A percentile compares a stretch with the other conserved stretches of the same genome.
phyloP scores from a whole-genome alignment of 1,140 invertebrate species.

The Trypoxylus dichotomus region DNA sequence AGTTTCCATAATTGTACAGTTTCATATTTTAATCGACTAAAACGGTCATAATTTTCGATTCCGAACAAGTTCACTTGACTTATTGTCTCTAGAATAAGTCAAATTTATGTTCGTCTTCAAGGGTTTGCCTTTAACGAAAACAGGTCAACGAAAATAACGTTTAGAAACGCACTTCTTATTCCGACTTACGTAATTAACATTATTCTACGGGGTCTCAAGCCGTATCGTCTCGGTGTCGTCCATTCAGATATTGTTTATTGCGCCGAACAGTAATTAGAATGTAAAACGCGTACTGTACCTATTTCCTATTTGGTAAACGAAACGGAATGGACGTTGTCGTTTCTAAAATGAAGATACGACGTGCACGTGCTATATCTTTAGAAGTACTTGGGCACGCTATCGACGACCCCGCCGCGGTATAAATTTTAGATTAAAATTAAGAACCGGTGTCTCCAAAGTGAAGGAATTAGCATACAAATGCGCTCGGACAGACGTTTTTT shows the following conservation, averaged over 20 bases:
- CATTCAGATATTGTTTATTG: background rate
- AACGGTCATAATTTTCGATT: too few species aligned
- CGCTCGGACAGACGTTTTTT: background rate
- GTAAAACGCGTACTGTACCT: background rate
- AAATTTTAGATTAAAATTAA: slow-evolving; percentile 20
- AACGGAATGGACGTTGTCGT: background rate
- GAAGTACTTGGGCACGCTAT: background rate
- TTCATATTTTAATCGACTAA: too few species aligned
- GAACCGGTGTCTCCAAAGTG: background rate
- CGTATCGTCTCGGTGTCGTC: background rate
- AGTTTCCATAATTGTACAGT: too few species aligned
- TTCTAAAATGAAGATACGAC: background rate
- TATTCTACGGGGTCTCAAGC: background rate
- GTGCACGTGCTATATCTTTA: background rate
- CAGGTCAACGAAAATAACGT: too few species aligned
- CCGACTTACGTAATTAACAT: background rate
- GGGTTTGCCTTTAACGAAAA: too few species aligned
- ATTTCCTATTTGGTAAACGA: background rate
- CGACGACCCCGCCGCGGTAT: background rate
- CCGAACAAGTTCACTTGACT: too few species aligned
- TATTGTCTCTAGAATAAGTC: too few species aligned
- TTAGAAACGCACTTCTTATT: too few species aligned
- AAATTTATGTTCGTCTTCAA: too few species aligned
- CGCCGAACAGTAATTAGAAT: background rate
- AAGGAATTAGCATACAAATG: background rate